These are phyloP conservation scores for Cladopsammia gracilis DNA, from an alignment of 64 coral and sea anemone genomes.

Conservation along the genomic window DNA sequence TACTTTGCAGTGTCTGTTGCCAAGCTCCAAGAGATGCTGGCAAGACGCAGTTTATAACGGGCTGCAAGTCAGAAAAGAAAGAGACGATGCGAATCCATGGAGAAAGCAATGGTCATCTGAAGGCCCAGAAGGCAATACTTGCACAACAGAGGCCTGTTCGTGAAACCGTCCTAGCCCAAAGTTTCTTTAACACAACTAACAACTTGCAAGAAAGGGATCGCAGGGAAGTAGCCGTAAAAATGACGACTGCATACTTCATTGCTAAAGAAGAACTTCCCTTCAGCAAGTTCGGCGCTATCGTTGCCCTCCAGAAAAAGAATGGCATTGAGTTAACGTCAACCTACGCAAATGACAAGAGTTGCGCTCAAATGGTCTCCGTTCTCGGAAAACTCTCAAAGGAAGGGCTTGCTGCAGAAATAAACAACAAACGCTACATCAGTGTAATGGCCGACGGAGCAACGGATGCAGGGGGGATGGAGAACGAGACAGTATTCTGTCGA, in stretches of 20 bases:
- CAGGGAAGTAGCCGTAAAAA: background rate
- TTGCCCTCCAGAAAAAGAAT: background rate
- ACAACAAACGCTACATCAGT: background rate
- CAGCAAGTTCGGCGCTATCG: background rate
- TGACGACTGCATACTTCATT: background rate
- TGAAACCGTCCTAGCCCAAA: background rate
- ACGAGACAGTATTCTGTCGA: background rate
- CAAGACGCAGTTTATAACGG: constrained; percentile 11
- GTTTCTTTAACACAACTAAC: background rate
- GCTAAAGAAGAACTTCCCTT: background rate
- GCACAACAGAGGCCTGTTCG: background rate
- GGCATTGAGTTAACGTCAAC: background rate
- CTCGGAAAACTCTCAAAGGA: background rate
- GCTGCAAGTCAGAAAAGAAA: background rate
- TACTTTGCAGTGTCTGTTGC: background rate
- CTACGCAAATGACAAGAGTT: background rate
- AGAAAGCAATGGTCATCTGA: background rate
- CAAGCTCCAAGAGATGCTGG: background rate
- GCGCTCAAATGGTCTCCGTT: background rate
- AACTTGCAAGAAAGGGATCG: background rate
- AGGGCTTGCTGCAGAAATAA: background rate
- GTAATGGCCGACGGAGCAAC: background rate
- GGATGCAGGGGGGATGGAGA: background rate
- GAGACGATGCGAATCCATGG: constrained; percentile 10
- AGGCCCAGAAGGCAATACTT: background rate